phyloP scores from a whole-genome alignment of 2,797 vertebrate genomes.

The Lepilemur ruficaudatus region DNA sequence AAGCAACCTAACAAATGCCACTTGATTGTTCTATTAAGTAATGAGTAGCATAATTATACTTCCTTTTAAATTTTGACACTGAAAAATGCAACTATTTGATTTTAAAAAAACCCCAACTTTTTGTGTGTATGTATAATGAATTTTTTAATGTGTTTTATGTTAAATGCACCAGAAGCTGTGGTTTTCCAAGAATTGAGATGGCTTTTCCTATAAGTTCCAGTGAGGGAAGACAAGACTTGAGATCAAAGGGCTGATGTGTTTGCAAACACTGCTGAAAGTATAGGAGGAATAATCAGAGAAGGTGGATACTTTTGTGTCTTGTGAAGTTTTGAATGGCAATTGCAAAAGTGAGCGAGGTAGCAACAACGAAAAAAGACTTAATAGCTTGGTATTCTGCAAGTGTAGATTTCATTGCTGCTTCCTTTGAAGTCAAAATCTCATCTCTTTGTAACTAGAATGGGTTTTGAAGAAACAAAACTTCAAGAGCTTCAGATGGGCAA shows the following conservation, averaged over 20 bases:
- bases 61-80: slow-evolving; percentile 4
- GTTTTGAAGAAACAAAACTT: slow-evolving; percentile 59
- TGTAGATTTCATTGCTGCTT: slow-evolving; percentile 43
- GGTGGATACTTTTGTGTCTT: neutral
- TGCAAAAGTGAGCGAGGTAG: neutral
- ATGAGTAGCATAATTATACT: neutral
- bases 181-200: neutral
- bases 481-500: slow-evolving; percentile 59
- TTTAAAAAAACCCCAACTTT: neutral
- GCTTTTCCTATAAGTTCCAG: neutral
- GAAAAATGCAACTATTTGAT: slow-evolving; percentile 27
- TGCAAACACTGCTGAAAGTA: neutral
- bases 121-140: neutral
- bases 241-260: neutral
- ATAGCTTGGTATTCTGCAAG: neutral
- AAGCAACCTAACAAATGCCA: neutral
- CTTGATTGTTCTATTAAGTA: slow-evolving; percentile 24
- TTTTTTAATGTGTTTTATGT: neutral
- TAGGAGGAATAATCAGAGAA: neutral
- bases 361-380: neutral
- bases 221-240: neutral
- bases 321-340: neutral
- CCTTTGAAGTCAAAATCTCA: slow-evolving; percentile 66
- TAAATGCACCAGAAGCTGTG: neutral
- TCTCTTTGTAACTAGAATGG: slow-evolving; percentile 39